A percentile compares a stretch with the other conserved stretches of the same genome.
These are phyloP conservation scores for Hirundo rustica DNA, from an alignment of 2,797 vertebrate species.

Conservation along the genomic window DNA sequence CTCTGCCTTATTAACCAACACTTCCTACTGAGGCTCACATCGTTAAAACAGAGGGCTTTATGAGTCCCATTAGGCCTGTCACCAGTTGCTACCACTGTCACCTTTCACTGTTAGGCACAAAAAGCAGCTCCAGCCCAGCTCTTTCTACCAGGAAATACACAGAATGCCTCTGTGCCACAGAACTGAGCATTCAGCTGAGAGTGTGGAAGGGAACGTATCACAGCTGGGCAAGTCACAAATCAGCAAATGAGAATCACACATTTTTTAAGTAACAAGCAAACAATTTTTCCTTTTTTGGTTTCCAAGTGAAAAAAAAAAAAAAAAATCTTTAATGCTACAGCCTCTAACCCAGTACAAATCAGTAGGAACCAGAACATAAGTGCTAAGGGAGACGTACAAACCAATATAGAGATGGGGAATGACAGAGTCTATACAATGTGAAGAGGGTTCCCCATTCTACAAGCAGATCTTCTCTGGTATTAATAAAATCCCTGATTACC, in stretches of 20 bases:
- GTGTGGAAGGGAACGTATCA: background rate
- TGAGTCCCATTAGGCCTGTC: background rate
- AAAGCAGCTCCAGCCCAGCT: background rate
- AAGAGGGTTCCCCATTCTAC: background rate
- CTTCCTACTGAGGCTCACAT: background rate
- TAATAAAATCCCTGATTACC: background rate
- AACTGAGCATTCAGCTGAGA: background rate
- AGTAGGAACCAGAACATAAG: background rate
- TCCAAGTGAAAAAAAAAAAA: background rate
- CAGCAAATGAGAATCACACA: background rate
- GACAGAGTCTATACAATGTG: background rate
- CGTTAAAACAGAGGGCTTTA: background rate
- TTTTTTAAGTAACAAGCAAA: background rate
- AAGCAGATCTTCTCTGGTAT: background rate
- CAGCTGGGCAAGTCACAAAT: background rate
- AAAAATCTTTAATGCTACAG: background rate
- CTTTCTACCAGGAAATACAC: background rate
- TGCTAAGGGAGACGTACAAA: background rate
- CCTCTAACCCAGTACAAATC: background rate
- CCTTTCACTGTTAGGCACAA: background rate
- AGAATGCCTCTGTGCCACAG: too few relatives aligned
- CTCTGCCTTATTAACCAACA: background rate
- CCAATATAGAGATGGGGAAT: accelerated
- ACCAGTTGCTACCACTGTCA: background rate
- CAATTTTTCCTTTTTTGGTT: background rate